A percentile compares a stretch with the other conserved stretches of the same genome.
phyloP scores from a whole-genome alignment of 2,797 vertebrate genomes.

The Bovichtus variegatus region DNA sequence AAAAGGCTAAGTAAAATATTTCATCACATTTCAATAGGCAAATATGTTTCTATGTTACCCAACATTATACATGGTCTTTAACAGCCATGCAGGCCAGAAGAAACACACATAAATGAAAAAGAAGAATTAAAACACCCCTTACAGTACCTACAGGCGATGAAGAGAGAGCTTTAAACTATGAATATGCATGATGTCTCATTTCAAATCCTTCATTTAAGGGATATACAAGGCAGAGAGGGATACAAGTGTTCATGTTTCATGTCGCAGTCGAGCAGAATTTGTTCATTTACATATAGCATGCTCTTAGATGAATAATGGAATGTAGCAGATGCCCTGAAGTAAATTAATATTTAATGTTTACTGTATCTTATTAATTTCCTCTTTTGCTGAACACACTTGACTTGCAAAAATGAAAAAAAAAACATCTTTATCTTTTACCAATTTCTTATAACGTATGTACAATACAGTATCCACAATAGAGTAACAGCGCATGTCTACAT shows the following conservation, averaged over 20 bases:
- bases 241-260: conserved; percentile 62
- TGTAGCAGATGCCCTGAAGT: conserved; percentile 67
- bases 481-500: neutral
- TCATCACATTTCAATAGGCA: neutral
- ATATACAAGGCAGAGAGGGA: conserved; percentile 37
- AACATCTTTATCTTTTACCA: conserved; percentile 13
- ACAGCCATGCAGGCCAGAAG: neutral
- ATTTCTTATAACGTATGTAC: conserved; percentile 18
- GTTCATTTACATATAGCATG: conserved; percentile 70
- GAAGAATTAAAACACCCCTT: conserved; percentile 2
- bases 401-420: conserved; percentile 15
- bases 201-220: conserved; percentile 39
- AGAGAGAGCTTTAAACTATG: conserved; percentile 19
- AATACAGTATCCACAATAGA: neutral
- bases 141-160: neutral
- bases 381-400: conserved; percentile 64
- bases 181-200: conserved; percentile 50
- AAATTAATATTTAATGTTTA: conserved; percentile 77
- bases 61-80: neutral
- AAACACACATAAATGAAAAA: neutral
- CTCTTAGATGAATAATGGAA: conserved; percentile 76
- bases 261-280: conserved; percentile 64
- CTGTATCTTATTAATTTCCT: conserved; percentile 71
- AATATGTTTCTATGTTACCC: neutral
- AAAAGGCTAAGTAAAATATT: neutral